These are phyloP conservation scores for Knipowitschia caucasica DNA, from an alignment of 2,797 vertebrate genomes.

Conservation along the genomic window DNA sequence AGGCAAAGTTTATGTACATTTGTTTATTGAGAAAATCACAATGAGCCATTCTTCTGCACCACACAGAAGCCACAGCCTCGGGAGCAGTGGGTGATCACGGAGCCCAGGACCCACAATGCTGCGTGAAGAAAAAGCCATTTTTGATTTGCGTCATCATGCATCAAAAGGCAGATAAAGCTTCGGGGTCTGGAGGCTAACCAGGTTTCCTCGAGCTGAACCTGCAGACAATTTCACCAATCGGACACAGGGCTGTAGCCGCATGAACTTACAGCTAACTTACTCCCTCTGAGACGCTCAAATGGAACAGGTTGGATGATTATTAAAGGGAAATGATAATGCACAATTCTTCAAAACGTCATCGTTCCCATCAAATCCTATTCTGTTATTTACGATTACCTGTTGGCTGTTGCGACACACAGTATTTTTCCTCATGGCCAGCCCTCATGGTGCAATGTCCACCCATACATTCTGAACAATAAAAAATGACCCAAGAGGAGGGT, in stretches of 20 bases:
- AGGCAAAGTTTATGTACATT: too few relatives aligned
- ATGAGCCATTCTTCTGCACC: too few relatives aligned
- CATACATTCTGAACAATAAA: conserved; percentile 1
- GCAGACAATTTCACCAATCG: neutral
- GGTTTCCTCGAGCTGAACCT: conserved; percentile 2
- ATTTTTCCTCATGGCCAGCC: neutral
- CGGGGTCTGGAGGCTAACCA: neutral
- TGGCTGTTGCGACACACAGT: neutral
- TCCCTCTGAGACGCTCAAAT: too few relatives aligned
- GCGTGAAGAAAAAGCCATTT: too few relatives aligned
- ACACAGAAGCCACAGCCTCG: too few relatives aligned
- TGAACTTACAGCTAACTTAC: too few relatives aligned
- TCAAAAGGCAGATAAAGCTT: neutral
- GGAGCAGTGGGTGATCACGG: too few relatives aligned
- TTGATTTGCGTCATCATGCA: neutral
- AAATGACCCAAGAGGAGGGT: neutral
- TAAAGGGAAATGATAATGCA: too few relatives aligned
- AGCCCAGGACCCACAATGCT: too few relatives aligned
- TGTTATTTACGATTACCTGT: conserved; percentile 1
- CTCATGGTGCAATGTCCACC: neutral
- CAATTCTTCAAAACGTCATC: too few relatives aligned
- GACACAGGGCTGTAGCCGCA: neutral
- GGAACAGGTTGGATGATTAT: neutral
- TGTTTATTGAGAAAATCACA: too few relatives aligned
- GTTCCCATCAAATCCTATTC: neutral